Percentiles rank a stretch among this genome's conserved stretches.
Conservation (phyloP, 2,113 vertebrate species). For the Probosciger aterrimus region DNA sequence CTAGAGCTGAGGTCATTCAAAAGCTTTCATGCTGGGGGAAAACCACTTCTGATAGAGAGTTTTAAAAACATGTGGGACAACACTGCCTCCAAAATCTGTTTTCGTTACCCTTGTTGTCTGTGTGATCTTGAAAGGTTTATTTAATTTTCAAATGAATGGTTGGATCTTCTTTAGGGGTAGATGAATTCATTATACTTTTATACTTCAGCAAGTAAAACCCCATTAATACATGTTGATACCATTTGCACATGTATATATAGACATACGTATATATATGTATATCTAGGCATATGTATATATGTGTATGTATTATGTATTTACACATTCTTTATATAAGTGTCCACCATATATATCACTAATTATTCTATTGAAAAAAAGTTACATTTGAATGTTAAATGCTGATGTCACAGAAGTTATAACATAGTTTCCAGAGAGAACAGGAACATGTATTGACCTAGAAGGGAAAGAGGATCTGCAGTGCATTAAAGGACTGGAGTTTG, state of each 20-base stretch:
- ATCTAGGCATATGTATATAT: not conserved
- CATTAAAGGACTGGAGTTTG: not conserved
- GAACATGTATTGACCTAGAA: not conserved
- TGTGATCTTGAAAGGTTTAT: not conserved
- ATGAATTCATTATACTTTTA: not conserved
- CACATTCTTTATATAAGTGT: not conserved
- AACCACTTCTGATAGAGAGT: not conserved
- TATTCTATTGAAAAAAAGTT: not conserved
- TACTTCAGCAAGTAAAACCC: not conserved
- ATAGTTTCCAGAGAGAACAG: not conserved
- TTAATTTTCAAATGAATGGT: not conserved
- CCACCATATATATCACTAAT: not conserved
- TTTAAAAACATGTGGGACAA: not conserved
- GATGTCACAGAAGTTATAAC: not conserved
- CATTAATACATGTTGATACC: not conserved
- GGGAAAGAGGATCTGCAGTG: not conserved
- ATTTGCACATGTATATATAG: not conserved
- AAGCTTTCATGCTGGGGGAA: not conserved
- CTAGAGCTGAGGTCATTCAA: not conserved
- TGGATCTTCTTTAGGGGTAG: not conserved
- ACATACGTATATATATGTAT: not conserved
- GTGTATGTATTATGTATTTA: not conserved
- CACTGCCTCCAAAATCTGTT: not conserved
- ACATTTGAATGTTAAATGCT: not conserved
- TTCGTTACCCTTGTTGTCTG: not conserved